Evolutionary conservation across 2,888 invertebrate species (phyloP).

Genomic region (Tachystola acroxantha): DNA sequence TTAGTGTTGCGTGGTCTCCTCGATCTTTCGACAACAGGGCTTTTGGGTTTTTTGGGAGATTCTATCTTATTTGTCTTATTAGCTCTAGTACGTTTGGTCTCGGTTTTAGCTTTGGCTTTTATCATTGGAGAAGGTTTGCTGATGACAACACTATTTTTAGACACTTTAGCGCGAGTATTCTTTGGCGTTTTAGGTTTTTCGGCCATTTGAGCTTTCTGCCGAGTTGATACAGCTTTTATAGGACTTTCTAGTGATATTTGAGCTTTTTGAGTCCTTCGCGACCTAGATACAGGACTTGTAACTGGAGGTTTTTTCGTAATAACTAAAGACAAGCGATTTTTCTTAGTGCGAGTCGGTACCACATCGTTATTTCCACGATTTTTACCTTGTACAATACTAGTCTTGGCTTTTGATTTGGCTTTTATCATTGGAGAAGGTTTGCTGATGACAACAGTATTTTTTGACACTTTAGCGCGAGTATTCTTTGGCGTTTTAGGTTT

Average conservation of each 20-base stretch:
- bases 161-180: slow-evolving; percentile 29
- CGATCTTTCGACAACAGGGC: no score
- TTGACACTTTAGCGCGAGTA: slow-evolving; percentile 29
- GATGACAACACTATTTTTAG: slow-evolving; percentile 27
- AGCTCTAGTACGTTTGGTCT: not conserved
- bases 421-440: slow-evolving; percentile 35
- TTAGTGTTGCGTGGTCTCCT: no score
- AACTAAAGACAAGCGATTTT: slow-evolving; percentile 36
- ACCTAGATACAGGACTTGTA: slow-evolving; percentile 27
- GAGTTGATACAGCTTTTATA: slow-evolving; percentile 21
- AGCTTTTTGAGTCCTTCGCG: slow-evolving; percentile 2
- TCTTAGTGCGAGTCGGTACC: no score
- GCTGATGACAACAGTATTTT: slow-evolving; percentile 25
- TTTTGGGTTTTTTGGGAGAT: slow-evolving; percentile 27
- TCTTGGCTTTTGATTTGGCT: not conserved
- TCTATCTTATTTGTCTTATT: slow-evolving; percentile 10
- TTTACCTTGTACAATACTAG: slow-evolving; percentile 5
- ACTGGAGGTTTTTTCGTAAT: slow-evolving; percentile 42
- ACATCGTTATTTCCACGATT: no score
- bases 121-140: slow-evolving; percentile 35
- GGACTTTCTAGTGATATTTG: slow-evolving; percentile 11
- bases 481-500: slow-evolving; percentile 33
- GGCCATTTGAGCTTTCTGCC: slow-evolving; percentile 10
- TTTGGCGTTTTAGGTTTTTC: slow-evolving; percentile 31
- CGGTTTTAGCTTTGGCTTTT: slow-evolving; percentile 6